These are phyloP conservation scores for Eretmochelys imbricata DNA, from an alignment of 2,113 vertebrate species.

Conservation along the genomic window DNA sequence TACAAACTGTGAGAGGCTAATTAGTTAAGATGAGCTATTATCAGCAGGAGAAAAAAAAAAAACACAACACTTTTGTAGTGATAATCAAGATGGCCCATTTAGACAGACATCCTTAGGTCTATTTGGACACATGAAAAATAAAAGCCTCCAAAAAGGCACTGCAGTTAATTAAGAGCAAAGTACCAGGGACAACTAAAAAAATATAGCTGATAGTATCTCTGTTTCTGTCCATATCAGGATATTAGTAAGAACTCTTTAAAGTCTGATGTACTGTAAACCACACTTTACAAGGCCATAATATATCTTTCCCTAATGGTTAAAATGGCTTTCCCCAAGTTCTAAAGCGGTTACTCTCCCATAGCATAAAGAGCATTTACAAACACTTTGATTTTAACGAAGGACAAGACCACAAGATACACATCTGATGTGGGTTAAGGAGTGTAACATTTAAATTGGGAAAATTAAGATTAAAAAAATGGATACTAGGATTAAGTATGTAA, in stretches of 20 bases:
- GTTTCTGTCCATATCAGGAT: background rate
- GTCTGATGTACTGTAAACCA: background rate
- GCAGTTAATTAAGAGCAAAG: background rate
- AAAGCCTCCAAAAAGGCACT: background rate
- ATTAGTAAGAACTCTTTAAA: background rate
- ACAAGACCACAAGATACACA: background rate
- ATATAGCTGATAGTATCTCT: background rate
- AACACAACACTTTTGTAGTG: too few relatives aligned
- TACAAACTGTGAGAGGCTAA: too few relatives aligned
- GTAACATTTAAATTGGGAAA: background rate
- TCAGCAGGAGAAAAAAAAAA: too few relatives aligned
- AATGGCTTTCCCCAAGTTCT: background rate
- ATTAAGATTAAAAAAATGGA: background rate
- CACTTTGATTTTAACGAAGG: background rate
- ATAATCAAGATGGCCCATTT: too few relatives aligned
- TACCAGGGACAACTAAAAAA: background rate
- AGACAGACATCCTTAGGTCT: background rate
- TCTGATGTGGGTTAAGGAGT: too few relatives aligned
- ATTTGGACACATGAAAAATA: background rate
- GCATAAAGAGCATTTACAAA: background rate
- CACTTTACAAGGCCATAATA: background rate
- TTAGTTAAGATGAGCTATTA: too few relatives aligned
- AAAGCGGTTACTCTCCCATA: background rate
- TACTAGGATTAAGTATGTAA: background rate
- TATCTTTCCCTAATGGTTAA: background rate